Conservation (phyloP, 2,797 vertebrate genomes). For the Sebastes kiyomatsui region DNA sequence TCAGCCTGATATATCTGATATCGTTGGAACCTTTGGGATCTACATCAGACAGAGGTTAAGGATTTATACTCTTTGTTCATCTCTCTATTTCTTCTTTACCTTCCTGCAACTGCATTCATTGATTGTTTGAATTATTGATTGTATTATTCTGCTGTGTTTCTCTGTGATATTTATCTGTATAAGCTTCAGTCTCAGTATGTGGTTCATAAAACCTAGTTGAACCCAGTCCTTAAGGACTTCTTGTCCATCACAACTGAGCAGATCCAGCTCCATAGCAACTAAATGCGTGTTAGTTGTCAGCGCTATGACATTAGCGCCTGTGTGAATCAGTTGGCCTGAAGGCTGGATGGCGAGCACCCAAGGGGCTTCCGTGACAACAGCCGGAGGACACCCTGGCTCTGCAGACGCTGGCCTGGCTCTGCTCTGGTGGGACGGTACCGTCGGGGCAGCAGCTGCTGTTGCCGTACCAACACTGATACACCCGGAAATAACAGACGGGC, state of each 20-base stretch:
- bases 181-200: neutral
- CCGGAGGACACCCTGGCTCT: constrained; percentile 27
- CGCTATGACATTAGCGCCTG: neutral
- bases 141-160: neutral
- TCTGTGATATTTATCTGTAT: neutral
- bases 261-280: constrained; percentile 8
- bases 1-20: neutral
- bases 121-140: neutral
- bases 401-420: neutral
- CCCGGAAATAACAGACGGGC: constrained; percentile 30
- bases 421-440: neutral
- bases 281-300: constrained; percentile 6
- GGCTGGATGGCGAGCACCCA: constrained; percentile 30
- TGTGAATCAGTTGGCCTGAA: constrained; percentile 31
- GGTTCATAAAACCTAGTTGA: neutral
- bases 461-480: neutral
- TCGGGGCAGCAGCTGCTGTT: constrained; percentile 33
- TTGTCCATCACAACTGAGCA: neutral
- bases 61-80: neutral
- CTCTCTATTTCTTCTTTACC: neutral
- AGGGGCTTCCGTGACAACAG: constrained; percentile 52
- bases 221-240: neutral
- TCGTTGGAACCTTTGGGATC: too few species aligned
- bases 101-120: neutral
- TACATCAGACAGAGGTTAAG: neutral